Evolutionary conservation across 2,888 invertebrate species (phyloP), one percentile per base, ranked within the genome.

Genomic region (Drosophila antonietae): DNA sequence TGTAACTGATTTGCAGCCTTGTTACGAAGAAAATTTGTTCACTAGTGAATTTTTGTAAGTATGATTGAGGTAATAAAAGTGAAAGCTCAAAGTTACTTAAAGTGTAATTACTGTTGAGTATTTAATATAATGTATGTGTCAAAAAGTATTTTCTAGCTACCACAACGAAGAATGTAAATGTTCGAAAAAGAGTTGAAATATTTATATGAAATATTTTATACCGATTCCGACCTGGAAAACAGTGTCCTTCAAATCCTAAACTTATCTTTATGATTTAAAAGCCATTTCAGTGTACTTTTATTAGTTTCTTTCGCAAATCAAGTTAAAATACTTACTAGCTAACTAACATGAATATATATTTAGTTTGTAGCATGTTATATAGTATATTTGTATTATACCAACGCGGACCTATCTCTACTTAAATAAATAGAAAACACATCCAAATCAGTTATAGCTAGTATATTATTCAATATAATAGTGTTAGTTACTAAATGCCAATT

Each of bases 241-340:
- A 51, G 28, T 33, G 39, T 46, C 46, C 35, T 31, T 52, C 31
- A 63, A 68, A 39, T 28, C 23, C 56, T 57, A 31, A 10, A 15
- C 18, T 15, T 31, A 33, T 51, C 14, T 28, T 43, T 14, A 18
- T 41, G 15, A 47, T 35, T 56, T 18, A 23, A 62, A 43, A 39
- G 39, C 33, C 59, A 68, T 41, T 58, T 43, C 28, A 58, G 33
- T 49, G 46, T 49, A 4, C 15, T 28, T 71, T 76, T 76, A 68
- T 55, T 73, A 31, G 3, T 12, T 20, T 53, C 52, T 33, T 33
- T 20, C n/a, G 43, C 52, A 43, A 37, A 63, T 59, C 28, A 73
- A 77, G 49, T 46, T 64, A n/a, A 75, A 56, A 53, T 71, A 69
- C 78, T 78, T 68, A 78, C 63, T 70, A 57, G 20, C 64, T 73